Conservation (phyloP, 2,113 vertebrate species). For the Phalacrocorax aristotelis region DNA sequence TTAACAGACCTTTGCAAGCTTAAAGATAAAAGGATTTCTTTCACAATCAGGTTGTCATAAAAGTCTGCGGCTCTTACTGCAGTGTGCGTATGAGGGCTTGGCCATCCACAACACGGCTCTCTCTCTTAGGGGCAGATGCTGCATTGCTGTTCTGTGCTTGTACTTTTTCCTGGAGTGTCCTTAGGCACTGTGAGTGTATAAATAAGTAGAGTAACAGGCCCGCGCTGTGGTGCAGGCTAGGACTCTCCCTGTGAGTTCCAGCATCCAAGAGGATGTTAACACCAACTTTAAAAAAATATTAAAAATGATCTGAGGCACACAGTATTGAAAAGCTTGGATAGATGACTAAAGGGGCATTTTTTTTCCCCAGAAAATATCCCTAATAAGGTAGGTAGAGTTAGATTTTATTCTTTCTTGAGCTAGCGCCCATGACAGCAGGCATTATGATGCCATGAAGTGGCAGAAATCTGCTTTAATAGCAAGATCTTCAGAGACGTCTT, state of each 20-base stretch:
- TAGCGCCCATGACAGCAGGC: neutral
- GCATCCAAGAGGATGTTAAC: neutral
- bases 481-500: neutral
- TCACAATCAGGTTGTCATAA: neutral
- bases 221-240: neutral
- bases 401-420: neutral
- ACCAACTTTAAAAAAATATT: neutral
- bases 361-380: neutral
- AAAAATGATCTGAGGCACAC: neutral
- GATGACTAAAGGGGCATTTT: neutral
- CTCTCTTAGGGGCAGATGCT: neutral
- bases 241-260: neutral
- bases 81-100: fast-evolving
- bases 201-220: neutral
- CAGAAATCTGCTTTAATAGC: neutral
- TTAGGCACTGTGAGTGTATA: neutral
- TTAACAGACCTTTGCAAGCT: neutral
- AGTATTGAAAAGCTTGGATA: neutral
- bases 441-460: neutral
- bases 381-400: neutral
- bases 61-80: neutral
- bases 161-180: neutral
- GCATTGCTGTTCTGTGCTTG: neutral
- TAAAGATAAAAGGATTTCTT: neutral
- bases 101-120: neutral